A percentile compares a stretch with the other conserved stretches of the same genome.
phyloP scores from a whole-genome alignment of 2,113 vertebrate genomes.

The Podiceps cristatus region DNA sequence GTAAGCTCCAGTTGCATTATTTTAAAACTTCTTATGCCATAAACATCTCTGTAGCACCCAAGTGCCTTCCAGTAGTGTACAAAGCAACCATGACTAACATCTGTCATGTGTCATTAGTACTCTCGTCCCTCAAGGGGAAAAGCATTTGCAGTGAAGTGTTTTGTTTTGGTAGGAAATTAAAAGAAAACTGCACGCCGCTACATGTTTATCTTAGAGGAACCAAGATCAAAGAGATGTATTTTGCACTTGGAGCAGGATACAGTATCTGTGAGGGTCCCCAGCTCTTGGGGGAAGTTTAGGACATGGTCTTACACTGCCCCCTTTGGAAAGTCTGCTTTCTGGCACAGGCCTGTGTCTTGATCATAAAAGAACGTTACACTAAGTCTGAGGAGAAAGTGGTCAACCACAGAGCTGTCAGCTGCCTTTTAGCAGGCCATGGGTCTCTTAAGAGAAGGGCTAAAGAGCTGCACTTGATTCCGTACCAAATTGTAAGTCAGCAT shows the following conservation, averaged over 20 bases:
- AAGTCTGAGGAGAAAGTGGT: not conserved
- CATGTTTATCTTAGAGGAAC: not conserved
- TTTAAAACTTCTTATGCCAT: slow-evolving; percentile 19
- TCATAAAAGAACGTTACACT: not conserved
- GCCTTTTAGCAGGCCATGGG: not conserved
- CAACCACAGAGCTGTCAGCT: not conserved
- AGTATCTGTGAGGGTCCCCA: not conserved
- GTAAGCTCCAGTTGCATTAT: slow-evolving; percentile 3
- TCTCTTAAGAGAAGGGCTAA: not conserved
- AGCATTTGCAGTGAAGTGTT: slow-evolving; percentile 42
- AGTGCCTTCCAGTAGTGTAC: slow-evolving; percentile 7
- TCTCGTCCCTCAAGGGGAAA: slow-evolving; percentile 25
- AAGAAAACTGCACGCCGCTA: not conserved
- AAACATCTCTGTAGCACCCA: not conserved
- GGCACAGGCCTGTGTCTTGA: not conserved
- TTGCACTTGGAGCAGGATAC: not conserved
- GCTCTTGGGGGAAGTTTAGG: not conserved
- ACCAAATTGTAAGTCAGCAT: not conserved
- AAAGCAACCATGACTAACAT: slow-evolving; percentile 47
- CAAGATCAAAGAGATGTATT: not conserved
- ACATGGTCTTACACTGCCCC: not conserved
- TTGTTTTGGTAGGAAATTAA: slow-evolving; percentile 44
- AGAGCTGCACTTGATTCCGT: not conserved
- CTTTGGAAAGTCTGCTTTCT: not conserved
- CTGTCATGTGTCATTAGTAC: slow-evolving; percentile 49